Percentiles rank a stretch among this genome's conserved stretches.
Conservation (phyloP, 2,113 vertebrate species). For the Rhinolophus ferrumequinum region DNA sequence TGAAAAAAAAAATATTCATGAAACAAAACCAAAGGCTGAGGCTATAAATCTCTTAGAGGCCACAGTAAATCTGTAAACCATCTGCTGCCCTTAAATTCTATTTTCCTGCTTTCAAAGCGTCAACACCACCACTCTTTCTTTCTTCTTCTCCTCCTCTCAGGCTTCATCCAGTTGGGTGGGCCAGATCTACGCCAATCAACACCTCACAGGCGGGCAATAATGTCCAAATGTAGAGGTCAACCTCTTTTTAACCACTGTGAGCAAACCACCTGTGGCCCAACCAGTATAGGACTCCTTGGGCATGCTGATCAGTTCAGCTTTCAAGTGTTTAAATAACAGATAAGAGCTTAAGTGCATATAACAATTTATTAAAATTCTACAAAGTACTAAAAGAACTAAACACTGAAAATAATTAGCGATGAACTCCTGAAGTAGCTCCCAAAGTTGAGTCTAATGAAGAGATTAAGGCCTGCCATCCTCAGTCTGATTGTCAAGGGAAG, state of each 20-base stretch:
- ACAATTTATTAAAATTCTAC: background rate
- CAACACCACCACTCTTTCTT: background rate
- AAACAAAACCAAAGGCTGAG: slow-evolving; percentile 48
- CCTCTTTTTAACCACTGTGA: background rate
- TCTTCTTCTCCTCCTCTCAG: slow-evolving; percentile 45
- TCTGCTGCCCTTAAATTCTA: slow-evolving; percentile 24
- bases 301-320: background rate
- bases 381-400: background rate
- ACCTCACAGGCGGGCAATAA: background rate
- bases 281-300: background rate
- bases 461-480: background rate
- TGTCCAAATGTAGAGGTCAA: background rate
- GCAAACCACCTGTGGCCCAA: background rate
- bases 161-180: slow-evolving; percentile 50
- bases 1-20: slow-evolving; percentile 45
- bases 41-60: slow-evolving; percentile 9
- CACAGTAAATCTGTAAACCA: slow-evolving; percentile 44
- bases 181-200: background rate
- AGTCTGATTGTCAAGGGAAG: background rate
- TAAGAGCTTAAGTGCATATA: background rate
- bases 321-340: background rate
- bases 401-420: background rate
- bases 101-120: slow-evolving; percentile 2
- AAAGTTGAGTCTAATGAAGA: background rate
- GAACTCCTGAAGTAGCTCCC: background rate